Conservation (phyloP, 1,140 invertebrate genomes). For the Phymastichus coffea region DNA sequence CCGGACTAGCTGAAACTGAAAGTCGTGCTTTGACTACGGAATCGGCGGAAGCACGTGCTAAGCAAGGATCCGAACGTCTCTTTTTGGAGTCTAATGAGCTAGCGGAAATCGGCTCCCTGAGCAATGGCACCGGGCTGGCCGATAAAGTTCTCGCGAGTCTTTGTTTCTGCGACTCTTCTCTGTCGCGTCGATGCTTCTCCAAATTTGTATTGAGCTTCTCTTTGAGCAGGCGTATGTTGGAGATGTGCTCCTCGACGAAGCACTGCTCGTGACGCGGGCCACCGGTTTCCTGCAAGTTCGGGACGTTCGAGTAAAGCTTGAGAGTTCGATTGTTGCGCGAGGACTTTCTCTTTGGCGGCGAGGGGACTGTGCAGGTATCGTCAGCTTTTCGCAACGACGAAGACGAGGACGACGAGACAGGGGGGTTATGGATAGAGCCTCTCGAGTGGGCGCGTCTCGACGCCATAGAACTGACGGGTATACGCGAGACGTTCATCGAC, state of each 20-base stretch:
- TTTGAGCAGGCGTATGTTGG: constrained; percentile 60
- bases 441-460: constrained; percentile 6
- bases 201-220: constrained; percentile 63
- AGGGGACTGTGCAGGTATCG: constrained; percentile 58
- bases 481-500: constrained; percentile 36
- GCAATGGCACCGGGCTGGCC: constrained; percentile 32
- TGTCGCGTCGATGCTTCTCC: constrained; percentile 54
- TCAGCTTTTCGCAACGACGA: too few relatives aligned
- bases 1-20: constrained; percentile 28
- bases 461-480: constrained; percentile 26
- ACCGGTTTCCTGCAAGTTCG: constrained; percentile 32
- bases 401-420: too few relatives aligned
- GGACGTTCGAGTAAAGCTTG: constrained; percentile 61
- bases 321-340: constrained; percentile 72
- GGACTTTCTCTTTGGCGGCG: constrained; percentile 71
- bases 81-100: constrained; percentile 28
- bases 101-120: constrained; percentile 11
- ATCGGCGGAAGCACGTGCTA: constrained; percentile 20
- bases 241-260: constrained; percentile 52
- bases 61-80: constrained; percentile 37
- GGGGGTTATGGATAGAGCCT: constrained; percentile 17
- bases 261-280: constrained; percentile 61
- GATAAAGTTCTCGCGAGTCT: constrained; percentile 48
- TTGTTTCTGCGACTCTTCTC: constrained; percentile 44
- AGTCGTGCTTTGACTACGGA: constrained; percentile 11